Conservation (phyloP, 2,113 vertebrate species). For the Passer domesticus region DNA sequence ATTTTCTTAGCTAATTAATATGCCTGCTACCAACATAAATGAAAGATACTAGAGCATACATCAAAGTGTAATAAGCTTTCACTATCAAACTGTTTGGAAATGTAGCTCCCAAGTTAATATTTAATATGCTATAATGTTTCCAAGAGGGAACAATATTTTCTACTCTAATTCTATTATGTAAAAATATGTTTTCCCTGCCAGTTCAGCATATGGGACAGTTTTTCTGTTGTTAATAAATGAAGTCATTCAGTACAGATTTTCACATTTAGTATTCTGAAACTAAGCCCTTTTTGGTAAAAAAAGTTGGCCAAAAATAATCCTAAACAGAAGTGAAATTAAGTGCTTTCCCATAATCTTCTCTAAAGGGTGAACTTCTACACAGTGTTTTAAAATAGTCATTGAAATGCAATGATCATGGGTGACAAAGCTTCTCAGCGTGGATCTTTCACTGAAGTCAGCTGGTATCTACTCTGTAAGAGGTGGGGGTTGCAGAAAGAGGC, state of each 20-base stretch:
- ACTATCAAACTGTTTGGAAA: slow-evolving; percentile 48
- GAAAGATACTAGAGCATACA: background rate
- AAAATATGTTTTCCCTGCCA: slow-evolving; percentile 55
- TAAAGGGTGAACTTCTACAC: background rate
- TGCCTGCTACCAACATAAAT: background rate
- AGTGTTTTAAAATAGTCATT: background rate
- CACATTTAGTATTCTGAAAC: slow-evolving; percentile 53
- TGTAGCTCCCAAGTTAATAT: slow-evolving; percentile 43
- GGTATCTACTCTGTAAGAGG: background rate
- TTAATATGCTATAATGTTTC: slow-evolving; percentile 45
- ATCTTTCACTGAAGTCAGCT: background rate
- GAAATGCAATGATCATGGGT: background rate
- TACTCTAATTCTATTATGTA: slow-evolving; percentile 68
- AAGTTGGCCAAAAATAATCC: slow-evolving; percentile 30
- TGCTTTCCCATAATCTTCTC: slow-evolving; percentile 34
- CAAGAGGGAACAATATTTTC: slow-evolving; percentile 69
- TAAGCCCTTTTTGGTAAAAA: slow-evolving; percentile 67
- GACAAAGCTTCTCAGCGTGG: background rate
- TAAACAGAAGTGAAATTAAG: slow-evolving; percentile 50
- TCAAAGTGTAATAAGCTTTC: slow-evolving; percentile 44
- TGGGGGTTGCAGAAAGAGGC: background rate
- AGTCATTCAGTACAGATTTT: slow-evolving; percentile 62
- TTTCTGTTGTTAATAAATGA: slow-evolving; percentile 60
- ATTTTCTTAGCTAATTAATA: slow-evolving; percentile 39
- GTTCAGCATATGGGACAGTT: slow-evolving; percentile 63